A percentile compares a stretch with the other conserved stretches of the same genome.
Evolutionary conservation across 2,113 vertebrate genomes (phyloP).

Genomic region (Nicator chloris): DNA sequence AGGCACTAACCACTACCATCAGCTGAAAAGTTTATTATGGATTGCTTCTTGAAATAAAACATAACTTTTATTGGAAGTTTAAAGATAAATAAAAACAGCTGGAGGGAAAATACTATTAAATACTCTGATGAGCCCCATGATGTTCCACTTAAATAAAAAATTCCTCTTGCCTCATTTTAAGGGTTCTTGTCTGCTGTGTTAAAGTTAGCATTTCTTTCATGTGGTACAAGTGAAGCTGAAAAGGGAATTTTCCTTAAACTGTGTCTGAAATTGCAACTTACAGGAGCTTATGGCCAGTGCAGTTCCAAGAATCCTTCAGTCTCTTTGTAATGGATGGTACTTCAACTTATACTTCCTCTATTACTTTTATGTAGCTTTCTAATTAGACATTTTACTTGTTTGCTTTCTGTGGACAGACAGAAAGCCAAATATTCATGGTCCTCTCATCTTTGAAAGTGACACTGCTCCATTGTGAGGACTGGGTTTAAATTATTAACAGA

Average conservation of each 20-base stretch:
- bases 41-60: slow-evolving; percentile 82
- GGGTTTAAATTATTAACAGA: slow-evolving; percentile 46
- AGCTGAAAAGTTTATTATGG: slow-evolving; percentile 85
- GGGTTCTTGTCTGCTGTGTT: slow-evolving; percentile 42
- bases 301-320: slow-evolving; percentile 59
- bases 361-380: slow-evolving; percentile 59
- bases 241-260: slow-evolving; percentile 72
- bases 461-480: neutral
- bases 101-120: slow-evolving; percentile 67
- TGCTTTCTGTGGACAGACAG: slow-evolving; percentile 43
- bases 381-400: slow-evolving; percentile 63
- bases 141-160: slow-evolving; percentile 72
- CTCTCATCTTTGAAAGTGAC: slow-evolving; percentile 27
- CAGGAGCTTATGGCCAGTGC: slow-evolving; percentile 56
- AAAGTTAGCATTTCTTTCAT: slow-evolving; percentile 71
- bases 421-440: neutral
- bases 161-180: slow-evolving; percentile 63
- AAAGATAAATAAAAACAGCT: slow-evolving; percentile 86
- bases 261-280: slow-evolving; percentile 65
- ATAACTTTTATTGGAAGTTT: slow-evolving; percentile 75
- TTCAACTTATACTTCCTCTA: slow-evolving; percentile 55
- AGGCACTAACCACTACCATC: slow-evolving; percentile 72
- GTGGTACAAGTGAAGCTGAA: slow-evolving; percentile 72
- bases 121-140: slow-evolving; percentile 64
- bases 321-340: slow-evolving; percentile 51